Evolutionary conservation across 53 echinoderm and acorn worm species (phyloP).

Genomic region (Zoroaster sp.): DNA sequence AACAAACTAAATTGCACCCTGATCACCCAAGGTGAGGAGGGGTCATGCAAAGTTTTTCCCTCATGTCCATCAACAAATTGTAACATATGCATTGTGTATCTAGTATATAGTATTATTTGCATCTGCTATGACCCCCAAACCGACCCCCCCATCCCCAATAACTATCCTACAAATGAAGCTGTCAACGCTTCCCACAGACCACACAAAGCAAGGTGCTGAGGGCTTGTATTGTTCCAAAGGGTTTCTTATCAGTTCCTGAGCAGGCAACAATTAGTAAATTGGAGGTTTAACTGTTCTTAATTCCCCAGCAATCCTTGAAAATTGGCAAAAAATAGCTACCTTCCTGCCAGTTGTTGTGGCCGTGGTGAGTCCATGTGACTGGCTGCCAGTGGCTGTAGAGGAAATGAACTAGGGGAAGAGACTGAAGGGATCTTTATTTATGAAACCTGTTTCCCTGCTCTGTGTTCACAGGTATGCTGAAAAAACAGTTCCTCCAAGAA

Average conservation of each 20-base stretch:
- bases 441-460: constrained; percentile 41
- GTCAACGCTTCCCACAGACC: constrained; percentile 9
- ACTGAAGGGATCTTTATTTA: constrained; percentile 33
- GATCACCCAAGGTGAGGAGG: constrained; percentile 26
- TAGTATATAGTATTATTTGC: not conserved
- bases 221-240: constrained; percentile 26
- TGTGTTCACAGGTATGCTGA: constrained; percentile 38
- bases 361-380: not conserved
- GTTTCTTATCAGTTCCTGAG: constrained; percentile 11
- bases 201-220: constrained; percentile 25
- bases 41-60: not conserved
- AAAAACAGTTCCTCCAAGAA: constrained; percentile 37
- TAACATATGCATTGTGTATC: not conserved
- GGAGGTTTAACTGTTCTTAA: constrained; percentile 22
- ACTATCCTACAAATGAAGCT: constrained; percentile 18
- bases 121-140: not conserved
- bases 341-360: constrained; percentile 15
- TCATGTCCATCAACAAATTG: constrained; percentile 8
- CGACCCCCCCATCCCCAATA: not conserved
- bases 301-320: constrained; percentile 33
- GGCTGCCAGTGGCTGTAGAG: not conserved
- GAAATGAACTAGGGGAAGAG: not conserved
- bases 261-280: constrained; percentile 53
- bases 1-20: not conserved
- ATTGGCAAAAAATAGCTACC: constrained; percentile 22